phyloP scores from a whole-genome alignment of 1,140 invertebrate genomes.

The Dufourea novaeangliae region DNA sequence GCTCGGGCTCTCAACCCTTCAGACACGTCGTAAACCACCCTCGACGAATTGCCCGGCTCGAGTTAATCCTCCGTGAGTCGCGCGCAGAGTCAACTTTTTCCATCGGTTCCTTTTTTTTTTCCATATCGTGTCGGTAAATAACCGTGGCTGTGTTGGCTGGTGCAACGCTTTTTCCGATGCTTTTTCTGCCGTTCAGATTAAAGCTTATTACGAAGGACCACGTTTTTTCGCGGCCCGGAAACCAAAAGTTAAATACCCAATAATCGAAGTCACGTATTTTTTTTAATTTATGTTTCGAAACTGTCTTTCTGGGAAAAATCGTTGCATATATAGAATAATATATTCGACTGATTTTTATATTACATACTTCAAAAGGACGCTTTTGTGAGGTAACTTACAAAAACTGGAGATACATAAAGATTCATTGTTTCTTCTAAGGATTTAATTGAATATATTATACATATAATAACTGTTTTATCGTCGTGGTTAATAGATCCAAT shows the following conservation, averaged over 20 bases:
- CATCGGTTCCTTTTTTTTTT: not conserved
- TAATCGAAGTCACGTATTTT: slow-evolving; percentile 62
- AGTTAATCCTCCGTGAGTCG: slow-evolving; percentile 19
- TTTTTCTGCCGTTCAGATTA: slow-evolving; percentile 31
- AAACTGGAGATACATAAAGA: too few species aligned
- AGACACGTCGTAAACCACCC: slow-evolving; percentile 26
- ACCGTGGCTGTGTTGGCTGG: too few species aligned
- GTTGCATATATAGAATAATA: too few species aligned
- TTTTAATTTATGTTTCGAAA: slow-evolving; percentile 1
- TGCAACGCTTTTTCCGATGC: slow-evolving; percentile 18
- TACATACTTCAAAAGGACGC: too few species aligned
- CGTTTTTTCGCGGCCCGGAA: slow-evolving; percentile 15
- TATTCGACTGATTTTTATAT: too few species aligned
- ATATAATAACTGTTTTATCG: too few species aligned
- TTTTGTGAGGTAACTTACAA: too few species aligned
- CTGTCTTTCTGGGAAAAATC: too few species aligned
- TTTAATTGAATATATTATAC: too few species aligned
- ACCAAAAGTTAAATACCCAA: slow-evolving; percentile 37
- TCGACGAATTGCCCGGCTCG: not conserved
- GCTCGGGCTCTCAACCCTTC: slow-evolving; percentile 37
- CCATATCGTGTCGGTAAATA: not conserved
- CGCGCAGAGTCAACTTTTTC: slow-evolving; percentile 19
- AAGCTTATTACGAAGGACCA: not conserved
- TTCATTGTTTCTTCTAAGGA: too few species aligned
- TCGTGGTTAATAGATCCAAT: too few species aligned